Percentiles rank a stretch among this genome's conserved stretches.
Evolutionary conservation across 64 coral and sea anemone genomes (phyloP).

Genomic region (Stylophora pistillata): DNA sequence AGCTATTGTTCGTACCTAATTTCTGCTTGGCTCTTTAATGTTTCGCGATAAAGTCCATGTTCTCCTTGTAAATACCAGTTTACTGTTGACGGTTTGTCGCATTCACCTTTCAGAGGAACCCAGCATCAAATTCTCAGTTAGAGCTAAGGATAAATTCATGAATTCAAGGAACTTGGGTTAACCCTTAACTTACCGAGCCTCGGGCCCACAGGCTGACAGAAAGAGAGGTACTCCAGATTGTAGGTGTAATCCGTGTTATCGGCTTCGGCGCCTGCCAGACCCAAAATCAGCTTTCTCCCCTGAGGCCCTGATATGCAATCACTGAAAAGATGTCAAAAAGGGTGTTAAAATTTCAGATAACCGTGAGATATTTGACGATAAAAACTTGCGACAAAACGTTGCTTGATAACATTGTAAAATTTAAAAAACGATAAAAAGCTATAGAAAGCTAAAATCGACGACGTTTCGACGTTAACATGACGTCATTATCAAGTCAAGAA

Average conservation of each 20-base stretch:
- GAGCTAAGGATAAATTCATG: neutral
- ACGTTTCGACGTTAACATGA: no score
- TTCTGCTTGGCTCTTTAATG: slow-evolving; percentile 17
- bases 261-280: neutral
- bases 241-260: slow-evolving; percentile 58
- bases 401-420: no score
- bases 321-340: slow-evolving; percentile 1
- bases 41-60: slow-evolving; percentile 76
- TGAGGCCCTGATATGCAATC: slow-evolving; percentile 24
- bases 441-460: no score
- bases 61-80: slow-evolving; percentile 91
- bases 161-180: neutral
- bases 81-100: slow-evolving; percentile 76
- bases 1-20: neutral
- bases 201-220: slow-evolving; percentile 91
- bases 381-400: no score
- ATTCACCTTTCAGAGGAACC: slow-evolving; percentile 50
- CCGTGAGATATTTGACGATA: no score
- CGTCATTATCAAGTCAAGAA: no score
- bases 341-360: neutral
- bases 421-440: no score
- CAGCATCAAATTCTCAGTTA: neutral
- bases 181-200: slow-evolving; percentile 59
- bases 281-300: neutral
- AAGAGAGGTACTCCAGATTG: slow-evolving; percentile 72